Conservation (phyloP, 2,888 invertebrate species). For the Drosophila rubida region DNA sequence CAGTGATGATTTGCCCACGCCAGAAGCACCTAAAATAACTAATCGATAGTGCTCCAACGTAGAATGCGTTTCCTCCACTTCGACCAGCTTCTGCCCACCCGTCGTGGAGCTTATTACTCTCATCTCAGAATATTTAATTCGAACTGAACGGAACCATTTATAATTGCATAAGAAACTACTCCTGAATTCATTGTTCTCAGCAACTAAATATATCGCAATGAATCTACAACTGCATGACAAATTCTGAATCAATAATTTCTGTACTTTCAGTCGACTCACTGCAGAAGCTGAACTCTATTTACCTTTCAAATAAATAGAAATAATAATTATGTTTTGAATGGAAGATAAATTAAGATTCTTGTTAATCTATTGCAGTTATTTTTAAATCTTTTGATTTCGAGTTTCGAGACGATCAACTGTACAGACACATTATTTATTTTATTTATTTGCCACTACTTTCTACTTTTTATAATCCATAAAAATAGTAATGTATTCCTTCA, state of each 20-base stretch:
- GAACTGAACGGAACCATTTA: constrained; percentile 3
- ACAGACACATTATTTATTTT: too few relatives aligned
- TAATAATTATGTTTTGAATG: too few relatives aligned
- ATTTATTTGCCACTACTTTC: too few relatives aligned
- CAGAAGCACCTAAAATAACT: constrained; percentile 30
- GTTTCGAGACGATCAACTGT: too few relatives aligned
- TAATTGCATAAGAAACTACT: neutral
- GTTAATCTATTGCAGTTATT: too few relatives aligned
- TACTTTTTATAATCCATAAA: too few relatives aligned
- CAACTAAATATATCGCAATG: neutral
- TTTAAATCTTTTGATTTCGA: too few relatives aligned
- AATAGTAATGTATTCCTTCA: too few relatives aligned
- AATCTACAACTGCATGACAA: neutral
- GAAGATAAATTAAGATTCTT: too few relatives aligned
- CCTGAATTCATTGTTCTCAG: constrained; percentile 11
- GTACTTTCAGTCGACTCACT: neutral
- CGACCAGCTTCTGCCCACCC: neutral
- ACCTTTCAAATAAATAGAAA: too few relatives aligned
- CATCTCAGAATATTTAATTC: neutral
- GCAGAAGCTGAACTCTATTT: too few relatives aligned
- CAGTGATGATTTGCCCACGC: constrained; percentile 38
- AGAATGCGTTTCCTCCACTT: neutral
- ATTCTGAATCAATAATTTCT: constrained; percentile 10
- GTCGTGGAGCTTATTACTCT: neutral
- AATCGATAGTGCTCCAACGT: constrained; percentile 13